Conservation (phyloP, 2,113 vertebrate species). For the Cyanoderma ruficeps region DNA sequence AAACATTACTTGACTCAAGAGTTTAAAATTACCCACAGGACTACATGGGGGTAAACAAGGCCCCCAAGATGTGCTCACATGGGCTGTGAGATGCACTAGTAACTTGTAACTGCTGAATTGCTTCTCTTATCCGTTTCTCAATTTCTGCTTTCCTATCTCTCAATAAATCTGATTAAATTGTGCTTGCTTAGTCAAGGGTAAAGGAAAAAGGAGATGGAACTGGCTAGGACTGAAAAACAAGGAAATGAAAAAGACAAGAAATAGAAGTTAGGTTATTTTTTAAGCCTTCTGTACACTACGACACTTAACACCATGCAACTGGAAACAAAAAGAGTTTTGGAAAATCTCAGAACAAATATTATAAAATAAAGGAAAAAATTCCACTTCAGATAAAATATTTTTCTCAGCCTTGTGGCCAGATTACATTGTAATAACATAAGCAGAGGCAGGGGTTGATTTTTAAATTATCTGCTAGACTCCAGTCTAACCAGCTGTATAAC, state of each 20-base stretch:
- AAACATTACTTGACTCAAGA: background rate
- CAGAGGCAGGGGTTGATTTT: background rate
- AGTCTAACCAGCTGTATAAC: background rate
- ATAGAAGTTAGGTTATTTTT: background rate
- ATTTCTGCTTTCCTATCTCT: conserved; percentile 38
- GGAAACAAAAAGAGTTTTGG: background rate
- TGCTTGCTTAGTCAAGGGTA: conserved; percentile 53
- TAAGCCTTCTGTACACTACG: background rate
- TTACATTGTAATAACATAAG: background rate
- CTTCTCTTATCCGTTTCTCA: conserved; percentile 7
- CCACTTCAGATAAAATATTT: background rate
- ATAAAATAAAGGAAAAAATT: background rate
- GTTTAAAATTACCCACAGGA: background rate
- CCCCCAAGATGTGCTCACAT: background rate
- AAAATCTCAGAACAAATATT: conserved; percentile 12
- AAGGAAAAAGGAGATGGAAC: conserved; percentile 36
- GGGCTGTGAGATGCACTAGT: background rate
- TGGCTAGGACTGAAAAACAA: background rate
- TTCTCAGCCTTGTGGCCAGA: background rate
- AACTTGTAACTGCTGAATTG: conserved; percentile 7
- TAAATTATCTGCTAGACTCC: background rate
- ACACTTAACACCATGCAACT: background rate
- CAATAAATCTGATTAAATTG: conserved; percentile 58
- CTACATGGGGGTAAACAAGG: background rate
- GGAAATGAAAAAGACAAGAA: conserved; percentile 37